Conservation (phyloP, 1,140 invertebrate species). For the Druon quercuslanigerum region DNA sequence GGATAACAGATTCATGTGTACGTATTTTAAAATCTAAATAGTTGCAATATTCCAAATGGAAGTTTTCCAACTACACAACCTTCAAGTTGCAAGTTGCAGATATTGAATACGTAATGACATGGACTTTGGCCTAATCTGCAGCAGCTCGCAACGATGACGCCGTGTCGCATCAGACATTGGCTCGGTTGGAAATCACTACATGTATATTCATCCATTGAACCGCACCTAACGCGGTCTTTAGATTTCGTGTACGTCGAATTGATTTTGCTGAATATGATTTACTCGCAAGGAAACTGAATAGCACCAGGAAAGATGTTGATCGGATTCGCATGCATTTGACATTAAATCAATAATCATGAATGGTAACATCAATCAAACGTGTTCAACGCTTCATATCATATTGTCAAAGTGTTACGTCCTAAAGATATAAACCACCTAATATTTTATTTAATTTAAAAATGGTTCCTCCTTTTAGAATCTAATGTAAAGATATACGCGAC, state of each 20-base stretch:
- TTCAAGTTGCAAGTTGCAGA: conserved; percentile 19
- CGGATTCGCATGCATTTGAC: conserved; percentile 9
- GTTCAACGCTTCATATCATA: neutral
- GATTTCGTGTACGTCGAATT: conserved; percentile 2
- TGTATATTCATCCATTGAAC: conserved; percentile 1
- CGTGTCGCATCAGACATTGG: neutral
- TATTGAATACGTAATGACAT: conserved; percentile 26
- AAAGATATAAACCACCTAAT: too few species aligned
- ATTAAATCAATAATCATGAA: conserved; percentile 19
- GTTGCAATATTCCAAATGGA: neutral
- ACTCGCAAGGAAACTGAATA: neutral
- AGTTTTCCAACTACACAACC: conserved; percentile 1
- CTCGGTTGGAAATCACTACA: neutral
- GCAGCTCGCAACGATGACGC: neutral
- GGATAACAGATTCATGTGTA: neutral
- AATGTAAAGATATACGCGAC: too few species aligned
- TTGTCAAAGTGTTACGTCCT: too few species aligned
- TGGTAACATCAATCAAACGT: neutral
- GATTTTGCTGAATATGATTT: conserved; percentile 24
- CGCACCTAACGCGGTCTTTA: neutral
- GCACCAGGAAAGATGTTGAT: conserved; percentile 3
- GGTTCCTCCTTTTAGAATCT: too few species aligned
- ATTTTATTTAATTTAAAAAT: too few species aligned
- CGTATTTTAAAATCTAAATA: conserved; percentile 1
- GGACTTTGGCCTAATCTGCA: conserved; percentile 23